Conservation (phyloP, 2,888 invertebrate species). For the Dryococelus australis region DNA sequence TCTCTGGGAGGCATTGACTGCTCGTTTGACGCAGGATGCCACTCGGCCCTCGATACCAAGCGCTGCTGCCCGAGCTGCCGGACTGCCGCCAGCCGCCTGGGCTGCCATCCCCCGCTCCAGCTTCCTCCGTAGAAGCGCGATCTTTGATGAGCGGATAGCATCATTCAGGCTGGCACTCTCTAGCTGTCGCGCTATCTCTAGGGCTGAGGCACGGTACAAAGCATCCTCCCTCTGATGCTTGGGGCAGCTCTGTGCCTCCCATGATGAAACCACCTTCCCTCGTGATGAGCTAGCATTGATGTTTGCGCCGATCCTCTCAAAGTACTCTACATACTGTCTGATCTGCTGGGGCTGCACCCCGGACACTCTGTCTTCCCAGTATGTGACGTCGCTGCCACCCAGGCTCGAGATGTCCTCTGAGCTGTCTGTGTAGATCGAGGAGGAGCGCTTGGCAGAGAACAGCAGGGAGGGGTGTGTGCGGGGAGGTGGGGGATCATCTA, state of each 20-base stretch:
- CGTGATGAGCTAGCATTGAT: conserved; percentile 54
- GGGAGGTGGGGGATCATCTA: conserved; percentile 55
- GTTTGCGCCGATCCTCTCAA: conserved; percentile 66
- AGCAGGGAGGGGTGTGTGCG: conserved; percentile 62
- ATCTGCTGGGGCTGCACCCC: conserved; percentile 71
- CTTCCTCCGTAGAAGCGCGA: conserved; percentile 46
- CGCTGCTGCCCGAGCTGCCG: not conserved
- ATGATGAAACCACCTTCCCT: conserved; percentile 51
- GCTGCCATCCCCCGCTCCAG: conserved; percentile 39
- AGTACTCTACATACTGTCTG: conserved; percentile 86
- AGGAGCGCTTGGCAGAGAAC: conserved; percentile 71
- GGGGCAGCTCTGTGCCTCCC: conserved; percentile 36
- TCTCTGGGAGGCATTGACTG: conserved; percentile 63
- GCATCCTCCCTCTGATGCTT: conserved; percentile 41
- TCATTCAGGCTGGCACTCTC: conserved; percentile 44
- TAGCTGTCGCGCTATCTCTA: conserved; percentile 45
- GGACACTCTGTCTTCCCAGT: conserved; percentile 68
- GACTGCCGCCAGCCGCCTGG: not conserved
- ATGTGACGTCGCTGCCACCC: conserved; percentile 76
- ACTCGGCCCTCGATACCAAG: not conserved
- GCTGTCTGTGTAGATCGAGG: conserved; percentile 86
- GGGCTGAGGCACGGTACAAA: conserved; percentile 38
- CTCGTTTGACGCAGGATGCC: conserved; percentile 32
- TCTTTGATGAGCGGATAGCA: conserved; percentile 48
- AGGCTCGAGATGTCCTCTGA: conserved; percentile 86